These are phyloP conservation scores for Drosophila niveifrons DNA, from an alignment of 2,888 invertebrate genomes.

Conservation along the genomic window DNA sequence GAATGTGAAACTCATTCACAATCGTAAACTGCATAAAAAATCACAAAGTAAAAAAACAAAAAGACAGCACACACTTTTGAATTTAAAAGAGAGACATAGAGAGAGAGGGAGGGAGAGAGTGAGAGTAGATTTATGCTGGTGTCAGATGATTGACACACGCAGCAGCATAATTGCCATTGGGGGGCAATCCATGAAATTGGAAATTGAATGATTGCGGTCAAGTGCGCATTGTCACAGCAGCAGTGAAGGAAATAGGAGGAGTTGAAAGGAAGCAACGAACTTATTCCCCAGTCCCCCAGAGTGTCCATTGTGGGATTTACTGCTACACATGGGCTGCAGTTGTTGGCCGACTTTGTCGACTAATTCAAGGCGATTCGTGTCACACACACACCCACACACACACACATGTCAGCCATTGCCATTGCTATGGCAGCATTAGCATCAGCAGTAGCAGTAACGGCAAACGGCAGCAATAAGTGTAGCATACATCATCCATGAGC, in stretches of 20 bases:
- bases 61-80: neutral
- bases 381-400: constrained; percentile 17
- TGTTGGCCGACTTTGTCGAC: constrained; percentile 5
- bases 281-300: too few species aligned
- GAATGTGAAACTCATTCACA: constrained; percentile 13
- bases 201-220: constrained; percentile 68
- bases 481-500: constrained; percentile 5
- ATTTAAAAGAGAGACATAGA: neutral
- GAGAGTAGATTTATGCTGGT: constrained; percentile 13
- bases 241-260: neutral
- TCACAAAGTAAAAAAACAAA: neutral
- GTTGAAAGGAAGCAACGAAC: neutral
- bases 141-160: constrained; percentile 25
- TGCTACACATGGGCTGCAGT: neutral
- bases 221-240: constrained; percentile 37
- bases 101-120: too few species aligned
- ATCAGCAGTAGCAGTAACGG: neutral
- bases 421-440: neutral
- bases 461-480: too few species aligned
- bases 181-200: constrained; percentile 43
- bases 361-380: constrained; percentile 42
- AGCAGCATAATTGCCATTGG: constrained; percentile 30
- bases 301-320: neutral
- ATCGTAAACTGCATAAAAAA: constrained; percentile 31
- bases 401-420: neutral